phyloP scores from a whole-genome alignment of 2,797 vertebrate species.

The Arnoldichthys spilopterus region DNA sequence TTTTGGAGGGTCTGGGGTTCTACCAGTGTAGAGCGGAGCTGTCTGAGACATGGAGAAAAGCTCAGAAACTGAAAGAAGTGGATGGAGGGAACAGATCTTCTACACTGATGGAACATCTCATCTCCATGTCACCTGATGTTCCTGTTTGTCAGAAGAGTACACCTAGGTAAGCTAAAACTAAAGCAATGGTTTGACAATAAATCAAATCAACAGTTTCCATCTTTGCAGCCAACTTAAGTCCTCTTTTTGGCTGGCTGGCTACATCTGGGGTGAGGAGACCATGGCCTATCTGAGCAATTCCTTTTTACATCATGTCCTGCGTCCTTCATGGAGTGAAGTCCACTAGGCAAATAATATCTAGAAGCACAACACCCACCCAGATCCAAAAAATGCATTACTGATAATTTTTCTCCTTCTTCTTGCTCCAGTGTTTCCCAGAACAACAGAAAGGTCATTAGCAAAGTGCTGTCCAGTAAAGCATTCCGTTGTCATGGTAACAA shows the following conservation, averaged over 20 bases:
- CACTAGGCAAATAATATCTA: no score
- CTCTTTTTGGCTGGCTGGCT: no score
- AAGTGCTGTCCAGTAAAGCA: constrained; percentile 74
- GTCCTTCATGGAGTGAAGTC: background rate
- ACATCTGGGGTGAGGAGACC: no score
- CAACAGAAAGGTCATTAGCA: constrained; percentile 74
- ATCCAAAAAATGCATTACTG: background rate
- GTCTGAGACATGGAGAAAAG: constrained; percentile 68
- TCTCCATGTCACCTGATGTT: constrained; percentile 47
- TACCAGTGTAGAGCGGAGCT: constrained; percentile 72
- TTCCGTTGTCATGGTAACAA: constrained; percentile 80
- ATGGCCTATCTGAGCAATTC: no score
- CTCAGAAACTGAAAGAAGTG: constrained; percentile 53
- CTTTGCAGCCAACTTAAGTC: no score
- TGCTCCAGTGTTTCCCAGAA: constrained; percentile 70
- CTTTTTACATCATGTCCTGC: background rate
- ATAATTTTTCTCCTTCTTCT: constrained; percentile 1
- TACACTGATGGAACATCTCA: background rate
- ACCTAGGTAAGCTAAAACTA: constrained; percentile 74
- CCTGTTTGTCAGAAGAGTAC: constrained; percentile 64
- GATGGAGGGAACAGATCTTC: constrained; percentile 30
- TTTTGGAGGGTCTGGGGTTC: constrained; percentile 83
- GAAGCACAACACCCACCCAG: no score
- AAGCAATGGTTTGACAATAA: no score
- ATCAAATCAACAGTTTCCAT: no score